Evolutionary conservation across 2,113 vertebrate species (phyloP), one percentile per base, ranked within the genome.

Genomic region (Malurus alboscapulatus): DNA sequence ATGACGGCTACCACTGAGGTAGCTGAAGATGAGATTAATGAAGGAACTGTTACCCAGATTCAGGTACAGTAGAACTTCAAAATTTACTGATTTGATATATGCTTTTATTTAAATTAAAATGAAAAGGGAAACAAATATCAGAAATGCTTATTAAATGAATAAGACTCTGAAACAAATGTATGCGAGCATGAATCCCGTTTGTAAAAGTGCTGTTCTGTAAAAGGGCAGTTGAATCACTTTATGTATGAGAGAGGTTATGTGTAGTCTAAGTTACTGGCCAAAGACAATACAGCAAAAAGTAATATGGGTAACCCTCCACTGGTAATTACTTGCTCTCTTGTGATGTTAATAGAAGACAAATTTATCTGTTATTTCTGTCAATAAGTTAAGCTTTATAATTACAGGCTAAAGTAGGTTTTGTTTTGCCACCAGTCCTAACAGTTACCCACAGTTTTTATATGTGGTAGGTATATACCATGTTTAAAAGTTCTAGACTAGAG

Each of bases 1-100:
- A 99, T 99, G 99, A 99, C 99, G 27, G 98, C 99, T 51, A 98
- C 98, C 68, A 98, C 99, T n/a, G 98, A 99, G 85, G 98, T 98
- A 63, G 98, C 98, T 47, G 98, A 98, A 62, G 97, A 97, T 59
- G 98, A 99, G 54, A 97, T 99, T 71, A 98, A 98, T 2, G 98
- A 98, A 93, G 98, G 98, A 42, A 98, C 98, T 36, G 98, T 98
- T 84, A 98, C 99, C 91, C 98, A 99, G 92, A 99, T 99, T 84
- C 98, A 99, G 99, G 99, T 99, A 98, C 58, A 83, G 79, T 94
- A 92, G 81, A 71, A 45, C 14, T 91, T 94, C 9, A 62, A 12
- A 80, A 14, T 36, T n/a, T 18, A 63, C 11, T 18, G 40, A 8
- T 44, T 80, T 44, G 17, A 20, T 83, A 1, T 29, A 21, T 20